These are phyloP conservation scores for Volucella inanis DNA, from an alignment of 2,888 invertebrate genomes.

Conservation along the genomic window DNA sequence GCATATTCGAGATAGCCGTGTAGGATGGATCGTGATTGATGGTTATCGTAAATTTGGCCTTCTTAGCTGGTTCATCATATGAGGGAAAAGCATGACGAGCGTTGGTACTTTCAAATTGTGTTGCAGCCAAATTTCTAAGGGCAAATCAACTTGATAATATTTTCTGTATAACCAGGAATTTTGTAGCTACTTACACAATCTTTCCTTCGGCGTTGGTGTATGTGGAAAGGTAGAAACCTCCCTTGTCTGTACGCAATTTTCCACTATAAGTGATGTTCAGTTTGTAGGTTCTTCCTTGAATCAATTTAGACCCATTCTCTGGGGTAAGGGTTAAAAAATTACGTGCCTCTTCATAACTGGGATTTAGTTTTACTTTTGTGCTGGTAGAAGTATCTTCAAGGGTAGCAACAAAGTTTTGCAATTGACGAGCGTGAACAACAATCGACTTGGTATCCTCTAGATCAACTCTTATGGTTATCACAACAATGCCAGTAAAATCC, in stretches of 20 bases:
- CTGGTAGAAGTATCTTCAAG: background rate
- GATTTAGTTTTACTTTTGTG: background rate
- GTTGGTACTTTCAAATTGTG: slow-evolving; percentile 86
- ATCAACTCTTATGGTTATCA: slow-evolving; percentile 83
- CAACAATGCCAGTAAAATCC: slow-evolving; percentile 83
- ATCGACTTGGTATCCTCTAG: slow-evolving; percentile 83
- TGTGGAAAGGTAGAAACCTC: slow-evolving; percentile 86
- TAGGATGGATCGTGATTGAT: slow-evolving; percentile 84
- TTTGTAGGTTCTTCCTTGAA: slow-evolving; percentile 79
- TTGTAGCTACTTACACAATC: slow-evolving; percentile 66
- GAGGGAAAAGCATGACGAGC: slow-evolving; percentile 88
- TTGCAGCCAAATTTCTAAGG: slow-evolving; percentile 83
- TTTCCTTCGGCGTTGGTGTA: slow-evolving; percentile 79
- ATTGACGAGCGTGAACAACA: slow-evolving; percentile 62
- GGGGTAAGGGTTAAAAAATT: slow-evolving; percentile 57
- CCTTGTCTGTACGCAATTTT: slow-evolving; percentile 85
- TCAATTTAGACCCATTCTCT: slow-evolving; percentile 33
- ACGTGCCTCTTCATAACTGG: background rate
- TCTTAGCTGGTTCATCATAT: slow-evolving; percentile 88
- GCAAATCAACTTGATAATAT: background rate
- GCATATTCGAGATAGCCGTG: slow-evolving; percentile 78
- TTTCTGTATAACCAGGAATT: slow-evolving; percentile 76
- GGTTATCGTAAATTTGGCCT: slow-evolving; percentile 86
- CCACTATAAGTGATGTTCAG: slow-evolving; percentile 85
- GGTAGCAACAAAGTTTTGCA: slow-evolving; percentile 19